Evolutionary conservation across 2,113 vertebrate genomes (phyloP).

Genomic region (Leptocoma aspasia): DNA sequence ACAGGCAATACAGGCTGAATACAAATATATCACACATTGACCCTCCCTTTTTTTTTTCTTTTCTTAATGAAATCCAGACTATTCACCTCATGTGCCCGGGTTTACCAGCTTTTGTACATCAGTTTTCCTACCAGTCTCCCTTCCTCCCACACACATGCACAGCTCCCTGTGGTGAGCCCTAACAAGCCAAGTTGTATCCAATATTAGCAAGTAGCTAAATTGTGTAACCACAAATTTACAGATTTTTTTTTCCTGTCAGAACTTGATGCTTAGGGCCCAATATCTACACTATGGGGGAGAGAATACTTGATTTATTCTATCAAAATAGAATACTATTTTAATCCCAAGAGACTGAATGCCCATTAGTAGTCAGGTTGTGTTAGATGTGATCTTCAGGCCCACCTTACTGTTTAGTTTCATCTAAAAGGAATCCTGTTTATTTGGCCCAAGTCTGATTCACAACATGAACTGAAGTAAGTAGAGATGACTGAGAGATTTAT

Average conservation of each 20-base stretch:
- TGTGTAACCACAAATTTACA: not conserved
- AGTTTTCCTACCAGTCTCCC: not conserved
- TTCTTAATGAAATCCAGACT: not conserved
- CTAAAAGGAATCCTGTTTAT: not conserved
- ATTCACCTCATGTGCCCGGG: not conserved
- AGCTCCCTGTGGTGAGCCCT: not conserved
- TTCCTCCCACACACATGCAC: not conserved
- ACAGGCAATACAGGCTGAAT: not conserved
- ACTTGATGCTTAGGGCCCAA: not conserved
- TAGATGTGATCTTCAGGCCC: not conserved
- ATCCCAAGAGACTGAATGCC: not conserved
- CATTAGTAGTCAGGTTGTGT: not conserved
- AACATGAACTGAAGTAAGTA: not conserved
- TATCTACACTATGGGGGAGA: not conserved
- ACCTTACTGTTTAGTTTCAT: not conserved
- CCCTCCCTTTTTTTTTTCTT: fast-evolving
- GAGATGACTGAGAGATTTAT: not conserved
- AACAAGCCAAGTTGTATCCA: not conserved
- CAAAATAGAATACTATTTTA: not conserved
- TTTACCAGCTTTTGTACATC: not conserved
- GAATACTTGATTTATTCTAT: not conserved
- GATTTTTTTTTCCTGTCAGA: not conserved
- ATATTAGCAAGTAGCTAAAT: not conserved
- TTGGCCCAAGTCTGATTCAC: not conserved
- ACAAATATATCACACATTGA: not conserved